phyloP scores from a whole-genome alignment of 2,113 vertebrate species.

The Siniperca knerii region DNA sequence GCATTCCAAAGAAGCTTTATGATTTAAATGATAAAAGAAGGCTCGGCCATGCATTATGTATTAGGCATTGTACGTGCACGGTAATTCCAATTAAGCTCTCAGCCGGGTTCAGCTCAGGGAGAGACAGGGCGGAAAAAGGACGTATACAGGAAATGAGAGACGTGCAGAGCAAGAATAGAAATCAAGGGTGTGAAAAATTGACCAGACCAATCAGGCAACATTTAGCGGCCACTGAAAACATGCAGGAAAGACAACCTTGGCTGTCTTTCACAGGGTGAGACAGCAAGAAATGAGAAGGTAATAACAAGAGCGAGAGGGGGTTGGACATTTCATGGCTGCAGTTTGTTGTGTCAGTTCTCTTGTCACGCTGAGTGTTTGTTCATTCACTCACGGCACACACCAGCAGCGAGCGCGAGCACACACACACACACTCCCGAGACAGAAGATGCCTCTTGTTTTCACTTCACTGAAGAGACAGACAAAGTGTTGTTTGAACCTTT shows the following conservation, averaged over 20 bases:
- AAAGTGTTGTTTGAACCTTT: slow-evolving; percentile 58
- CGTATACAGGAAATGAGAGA: slow-evolving; percentile 57
- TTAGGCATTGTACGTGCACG: slow-evolving; percentile 70
- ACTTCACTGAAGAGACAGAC: slow-evolving; percentile 42
- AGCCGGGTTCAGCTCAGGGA: slow-evolving; percentile 53
- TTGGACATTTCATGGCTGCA: slow-evolving; percentile 44
- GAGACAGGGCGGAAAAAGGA: slow-evolving; percentile 23
- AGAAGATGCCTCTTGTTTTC: slow-evolving; percentile 58
- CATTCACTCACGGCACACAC: slow-evolving; percentile 43
- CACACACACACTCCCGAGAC: background rate
- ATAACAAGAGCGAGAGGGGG: slow-evolving; percentile 43
- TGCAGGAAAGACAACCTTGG: slow-evolving; percentile 39
- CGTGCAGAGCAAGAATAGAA: slow-evolving; percentile 37
- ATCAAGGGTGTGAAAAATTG: slow-evolving; percentile 60
- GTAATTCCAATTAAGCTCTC: slow-evolving; percentile 81
- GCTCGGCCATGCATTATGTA: slow-evolving; percentile 81
- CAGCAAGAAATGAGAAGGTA: slow-evolving; percentile 41
- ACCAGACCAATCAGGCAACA: slow-evolving; percentile 62
- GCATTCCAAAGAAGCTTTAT: slow-evolving; percentile 77
- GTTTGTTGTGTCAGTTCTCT: slow-evolving; percentile 69
- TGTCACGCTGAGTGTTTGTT: slow-evolving; percentile 71
- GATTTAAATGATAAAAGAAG: slow-evolving; percentile 84
- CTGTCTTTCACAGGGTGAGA: slow-evolving; percentile 36
- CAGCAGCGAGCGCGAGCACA: background rate
- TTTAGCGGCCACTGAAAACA: slow-evolving; percentile 52